A percentile compares a stretch with the other conserved stretches of the same genome.
phyloP scores from a whole-genome alignment of 1,140 invertebrate species.

The Brachystomella parvula region DNA sequence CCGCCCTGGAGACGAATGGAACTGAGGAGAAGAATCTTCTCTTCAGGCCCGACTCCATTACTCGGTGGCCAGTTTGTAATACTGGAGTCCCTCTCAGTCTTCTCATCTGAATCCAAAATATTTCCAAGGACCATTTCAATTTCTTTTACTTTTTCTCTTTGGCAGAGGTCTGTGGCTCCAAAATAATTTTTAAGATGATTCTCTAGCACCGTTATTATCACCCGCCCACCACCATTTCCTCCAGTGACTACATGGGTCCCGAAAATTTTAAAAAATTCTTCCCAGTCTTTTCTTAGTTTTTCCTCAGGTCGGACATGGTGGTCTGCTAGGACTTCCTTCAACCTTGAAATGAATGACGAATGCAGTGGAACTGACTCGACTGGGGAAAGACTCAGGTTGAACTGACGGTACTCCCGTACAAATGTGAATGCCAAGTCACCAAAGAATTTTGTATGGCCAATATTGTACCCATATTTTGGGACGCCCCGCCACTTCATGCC shows the following conservation, averaged over 20 bases:
- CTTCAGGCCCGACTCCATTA: neutral
- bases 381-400: neutral
- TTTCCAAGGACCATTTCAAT: neutral
- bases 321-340: slow-evolving; percentile 7
- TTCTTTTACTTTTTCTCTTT: slow-evolving; percentile 1
- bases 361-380: neutral
- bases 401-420: slow-evolving; percentile 12
- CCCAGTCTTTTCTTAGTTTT: neutral
- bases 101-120: slow-evolving; percentile 7
- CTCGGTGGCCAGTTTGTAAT: neutral
- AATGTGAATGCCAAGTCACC: slow-evolving; percentile 14
- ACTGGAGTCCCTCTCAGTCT: neutral
- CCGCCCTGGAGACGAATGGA: slow-evolving; percentile 8
- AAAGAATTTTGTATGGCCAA: slow-evolving; percentile 11
- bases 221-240: neutral
- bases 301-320: neutral
- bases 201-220: slow-evolving; percentile 5
- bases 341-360: neutral
- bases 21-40: slow-evolving; percentile 2
- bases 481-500: neutral
- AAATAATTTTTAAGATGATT: slow-evolving; percentile 13
- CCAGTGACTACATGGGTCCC: slow-evolving; percentile 1
- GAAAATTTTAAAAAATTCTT: slow-evolving; percentile 4
- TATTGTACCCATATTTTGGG: slow-evolving; percentile 1
- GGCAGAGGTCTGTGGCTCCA: neutral